Percentiles rank a stretch among this genome's conserved stretches.
These are phyloP conservation scores for Panonychus citri DNA, from an alignment of 1,140 invertebrate genomes.

Conservation along the genomic window DNA sequence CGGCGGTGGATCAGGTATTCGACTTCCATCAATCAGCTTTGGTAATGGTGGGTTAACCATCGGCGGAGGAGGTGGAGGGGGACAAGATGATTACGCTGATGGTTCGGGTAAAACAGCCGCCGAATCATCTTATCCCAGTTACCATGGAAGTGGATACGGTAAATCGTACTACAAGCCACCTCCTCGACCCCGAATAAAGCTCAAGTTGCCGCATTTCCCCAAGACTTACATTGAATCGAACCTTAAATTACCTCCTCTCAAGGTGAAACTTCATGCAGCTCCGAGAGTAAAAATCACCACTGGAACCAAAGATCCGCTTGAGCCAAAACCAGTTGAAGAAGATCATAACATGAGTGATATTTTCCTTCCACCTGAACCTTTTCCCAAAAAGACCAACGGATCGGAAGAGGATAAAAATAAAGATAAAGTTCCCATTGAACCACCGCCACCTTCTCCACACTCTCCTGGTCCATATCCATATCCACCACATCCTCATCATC, in stretches of 20 bases:
- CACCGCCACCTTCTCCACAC: not conserved
- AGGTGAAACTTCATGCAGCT: not conserved
- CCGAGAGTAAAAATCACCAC: conserved; percentile 7
- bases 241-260: conserved; percentile 5
- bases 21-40: conserved; percentile 2
- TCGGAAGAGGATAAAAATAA: not conserved
- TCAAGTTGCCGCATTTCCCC: not conserved
- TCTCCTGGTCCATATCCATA: not conserved
- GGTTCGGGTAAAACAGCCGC: not conserved
- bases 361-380: not conserved
- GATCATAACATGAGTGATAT: conserved; percentile 1
- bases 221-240: conserved; percentile 1
- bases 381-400: not conserved
- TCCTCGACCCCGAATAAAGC: not conserved
- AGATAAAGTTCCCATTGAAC: too few relatives aligned
- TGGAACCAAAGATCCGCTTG: conserved; percentile 1
- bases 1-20: not conserved
- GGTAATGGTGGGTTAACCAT: not conserved
- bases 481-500: not conserved
- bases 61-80: not conserved
- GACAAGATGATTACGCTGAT: not conserved
- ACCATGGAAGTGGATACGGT: not conserved
- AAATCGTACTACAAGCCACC: not conserved
- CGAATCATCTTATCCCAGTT: not conserved
- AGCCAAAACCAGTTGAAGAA: not conserved